Conservation (phyloP, 2,113 vertebrate genomes). For the Pogona vitticeps region DNA sequence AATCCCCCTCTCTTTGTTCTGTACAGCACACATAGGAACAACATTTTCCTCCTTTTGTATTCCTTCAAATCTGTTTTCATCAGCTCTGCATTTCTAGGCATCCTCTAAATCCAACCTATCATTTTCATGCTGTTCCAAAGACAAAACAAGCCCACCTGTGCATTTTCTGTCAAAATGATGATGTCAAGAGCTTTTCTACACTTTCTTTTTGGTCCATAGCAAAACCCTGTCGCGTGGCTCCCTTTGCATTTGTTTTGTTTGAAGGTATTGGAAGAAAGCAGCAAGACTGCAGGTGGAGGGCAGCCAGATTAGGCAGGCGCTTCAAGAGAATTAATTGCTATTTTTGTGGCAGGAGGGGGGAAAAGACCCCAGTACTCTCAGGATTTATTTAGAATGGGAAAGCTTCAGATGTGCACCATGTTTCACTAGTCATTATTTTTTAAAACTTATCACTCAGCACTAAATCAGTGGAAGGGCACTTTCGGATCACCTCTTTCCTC, state of each 20-base stretch:
- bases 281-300: not conserved
- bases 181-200: slow-evolving; percentile 15
- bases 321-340: slow-evolving; percentile 19
- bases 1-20: not conserved
- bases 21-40: not conserved
- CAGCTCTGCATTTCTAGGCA: slow-evolving; percentile 30
- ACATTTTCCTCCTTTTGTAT: slow-evolving; percentile 23
- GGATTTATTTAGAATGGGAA: slow-evolving; percentile 18
- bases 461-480: slow-evolving; percentile 46
- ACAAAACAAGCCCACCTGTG: slow-evolving; percentile 37
- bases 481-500: slow-evolving; percentile 50
- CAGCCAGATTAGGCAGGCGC: not conserved
- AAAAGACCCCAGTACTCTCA: not conserved
- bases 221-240: slow-evolving; percentile 33
- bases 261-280: not conserved
- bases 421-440: slow-evolving; percentile 28
- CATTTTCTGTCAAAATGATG: slow-evolving; percentile 33
- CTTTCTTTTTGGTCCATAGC: slow-evolving; percentile 18
- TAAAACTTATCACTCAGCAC: slow-evolving; percentile 32
- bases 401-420: slow-evolving; percentile 24
- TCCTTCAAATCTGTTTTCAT: slow-evolving; percentile 12
- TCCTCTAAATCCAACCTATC: slow-evolving; percentile 44
- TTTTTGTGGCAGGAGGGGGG: not conserved
- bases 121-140: slow-evolving; percentile 50
- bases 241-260: slow-evolving; percentile 39